Percentiles rank a stretch among this genome's conserved stretches.
Conservation (phyloP, 2,888 invertebrate genomes). For the Bibio marci region DNA sequence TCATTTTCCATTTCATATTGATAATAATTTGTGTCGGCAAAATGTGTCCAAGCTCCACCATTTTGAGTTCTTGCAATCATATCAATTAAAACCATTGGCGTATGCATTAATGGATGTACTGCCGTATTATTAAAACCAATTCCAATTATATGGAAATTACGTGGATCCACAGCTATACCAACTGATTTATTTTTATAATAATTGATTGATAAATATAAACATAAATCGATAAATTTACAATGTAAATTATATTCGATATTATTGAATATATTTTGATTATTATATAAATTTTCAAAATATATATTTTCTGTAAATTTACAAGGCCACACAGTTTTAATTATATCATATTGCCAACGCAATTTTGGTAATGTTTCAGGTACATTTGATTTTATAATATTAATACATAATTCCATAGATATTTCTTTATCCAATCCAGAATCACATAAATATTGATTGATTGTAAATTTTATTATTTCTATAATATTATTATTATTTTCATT, state of each 20-base stretch:
- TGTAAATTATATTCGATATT: constrained; percentile 35
- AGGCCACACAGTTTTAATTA: constrained; percentile 51
- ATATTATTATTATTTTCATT: too few species aligned
- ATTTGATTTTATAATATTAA: constrained; percentile 29
- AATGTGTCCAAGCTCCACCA: constrained; percentile 49
- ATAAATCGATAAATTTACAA: constrained; percentile 37
- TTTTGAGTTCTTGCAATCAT: constrained; percentile 67
- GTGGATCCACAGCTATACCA: constrained; percentile 61
- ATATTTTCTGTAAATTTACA: constrained; percentile 70
- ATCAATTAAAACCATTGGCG: constrained; percentile 72
- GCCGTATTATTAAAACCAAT: constrained; percentile 38
- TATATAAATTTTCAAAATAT: constrained; percentile 47
- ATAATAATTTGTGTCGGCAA: not conserved
- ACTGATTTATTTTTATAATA: constrained; percentile 22
- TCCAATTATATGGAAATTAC: constrained; percentile 42
- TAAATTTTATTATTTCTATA: too few species aligned
- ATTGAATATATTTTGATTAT: constrained; percentile 43
- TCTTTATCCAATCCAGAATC: not conserved
- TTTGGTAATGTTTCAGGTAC: constrained; percentile 46
- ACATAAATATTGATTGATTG: not conserved
- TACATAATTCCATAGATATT: constrained; percentile 2
- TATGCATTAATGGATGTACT: constrained; percentile 62
- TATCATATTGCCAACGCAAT: constrained; percentile 46
- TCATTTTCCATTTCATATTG: constrained; percentile 9
- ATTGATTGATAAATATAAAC: constrained; percentile 19